Percentiles rank a stretch among this genome's conserved stretches.
Evolutionary conservation across 1,140 invertebrate genomes (phyloP).

Genomic region (Calliphora vicina): DNA sequence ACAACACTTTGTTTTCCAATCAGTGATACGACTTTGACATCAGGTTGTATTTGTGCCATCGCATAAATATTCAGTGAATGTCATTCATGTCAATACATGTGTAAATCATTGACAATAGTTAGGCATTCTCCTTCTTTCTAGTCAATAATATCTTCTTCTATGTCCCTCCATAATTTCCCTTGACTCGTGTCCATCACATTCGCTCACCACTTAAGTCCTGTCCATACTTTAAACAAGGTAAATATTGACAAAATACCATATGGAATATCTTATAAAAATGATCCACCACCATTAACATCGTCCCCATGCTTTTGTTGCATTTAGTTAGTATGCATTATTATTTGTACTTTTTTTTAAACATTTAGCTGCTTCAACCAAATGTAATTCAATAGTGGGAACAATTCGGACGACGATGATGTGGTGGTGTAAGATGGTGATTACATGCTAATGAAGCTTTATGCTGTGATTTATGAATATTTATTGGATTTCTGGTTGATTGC

Average conservation of each 20-base stretch:
- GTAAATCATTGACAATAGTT: neutral
- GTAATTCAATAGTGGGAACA: neutral
- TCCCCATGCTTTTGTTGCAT: neutral
- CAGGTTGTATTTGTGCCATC: neutral
- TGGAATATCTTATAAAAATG: neutral
- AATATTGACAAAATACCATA: slow-evolving; percentile 17
- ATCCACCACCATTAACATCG: neutral
- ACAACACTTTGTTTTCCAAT: neutral
- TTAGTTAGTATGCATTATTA: too few relatives aligned
- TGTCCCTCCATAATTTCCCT: too few relatives aligned
- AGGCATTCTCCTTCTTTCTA: too few relatives aligned
- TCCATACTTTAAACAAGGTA: neutral
- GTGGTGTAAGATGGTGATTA: slow-evolving; percentile 12
- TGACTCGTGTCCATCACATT: too few relatives aligned
- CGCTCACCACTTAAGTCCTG: neutral
- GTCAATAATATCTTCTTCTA: too few relatives aligned
- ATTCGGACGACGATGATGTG: neutral
- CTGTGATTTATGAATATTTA: slow-evolving; percentile 29
- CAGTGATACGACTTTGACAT: neutral
- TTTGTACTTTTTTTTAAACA: neutral
- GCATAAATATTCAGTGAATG: neutral
- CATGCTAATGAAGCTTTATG: slow-evolving; percentile 32
- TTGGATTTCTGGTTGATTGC: slow-evolving; percentile 17
- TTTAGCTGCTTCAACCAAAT: neutral
- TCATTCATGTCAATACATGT: neutral